Base-by-base conservation (phyloP, 1,140 invertebrate species). In the Anastrepha obliqua region DNA sequence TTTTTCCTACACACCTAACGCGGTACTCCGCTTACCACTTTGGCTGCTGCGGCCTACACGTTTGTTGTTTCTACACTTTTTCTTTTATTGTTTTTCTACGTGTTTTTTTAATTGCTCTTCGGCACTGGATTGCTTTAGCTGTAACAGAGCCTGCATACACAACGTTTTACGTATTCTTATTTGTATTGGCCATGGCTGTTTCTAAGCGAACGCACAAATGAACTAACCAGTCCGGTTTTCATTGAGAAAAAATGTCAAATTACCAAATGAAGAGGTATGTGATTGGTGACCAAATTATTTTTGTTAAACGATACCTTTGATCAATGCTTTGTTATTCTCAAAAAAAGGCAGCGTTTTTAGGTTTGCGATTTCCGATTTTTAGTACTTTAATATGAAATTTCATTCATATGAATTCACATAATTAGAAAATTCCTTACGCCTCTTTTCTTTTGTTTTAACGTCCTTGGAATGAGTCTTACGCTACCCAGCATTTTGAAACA, bases 171-270 rank as follows among this genome's bases (percentile, higher is more conserved):
- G 44, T 7, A 67, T 5, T 11, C 29, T 55, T 81, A 81, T 81
- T 81, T 81, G 74, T 55, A 29, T 81, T 81, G 74, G 47, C 51
- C 51, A n/a, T 51, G 47, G 74, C 7, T 81, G 17, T 17, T 42
- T 81, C n/a, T 6, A 58, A 58, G 15, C 74, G n/a, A 51, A 55
- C 17, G 42, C 74, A 55, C 47, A 42, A 81, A 47, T 55, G 47
- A 20, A 81, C 44, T 3, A 58, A 81, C 74, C 47, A 55, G 74
- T 81, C n/a, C 74, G 20, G 74, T 81, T 81, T 81, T 81, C 47
- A 51, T 55, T 81, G 74, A 51, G 44, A 29, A 81, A 81, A 81
- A 81, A 81, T 81, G 47, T 55, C 47, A 20, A 51, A 81, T 51
- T 81, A 51, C 74, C 47, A 55, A 55, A 55, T 55, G 47, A 39